Evolutionary conservation across 2,888 invertebrate genomes (phyloP), one percentile per base, ranked within the genome.

Genomic region (Agonopterix arenella): DNA sequence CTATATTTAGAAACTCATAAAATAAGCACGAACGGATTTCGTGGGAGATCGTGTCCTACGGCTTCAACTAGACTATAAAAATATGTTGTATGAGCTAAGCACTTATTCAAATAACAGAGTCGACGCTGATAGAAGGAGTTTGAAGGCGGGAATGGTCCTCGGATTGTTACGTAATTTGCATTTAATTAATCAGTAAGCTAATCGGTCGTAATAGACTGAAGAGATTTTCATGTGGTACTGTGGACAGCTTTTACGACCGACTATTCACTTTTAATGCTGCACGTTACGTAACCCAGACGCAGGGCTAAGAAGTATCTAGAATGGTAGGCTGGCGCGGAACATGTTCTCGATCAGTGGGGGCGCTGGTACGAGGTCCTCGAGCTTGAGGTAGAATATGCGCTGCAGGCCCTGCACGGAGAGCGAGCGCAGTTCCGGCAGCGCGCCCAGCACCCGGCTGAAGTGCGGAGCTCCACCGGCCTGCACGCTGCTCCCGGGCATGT

Each of bases 321-420:
- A 98, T 63, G 98, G 98, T 77, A 98, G 92, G 88, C 96, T 97
- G 75, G 97, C 95, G 69, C 96, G 95, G 83, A 97, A 98, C 95
- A 98, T 96, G 80, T 96, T 97, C 84, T 98, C 98, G 74, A 98
- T 97, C 64, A 97, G 92, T 9, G 96, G 95, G 47, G 98, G 97
- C 52, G 97, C 96, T 18, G 97, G 96, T 55, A 97, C 96, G 68
- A 97, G 90, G 80, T 97, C 97, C 83, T 97, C 97, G 49, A 97
- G 90, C 81, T 97, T 98, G 65, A 97, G 90, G 86, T 97, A 97
- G 90, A 97, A 97, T 85, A 98, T 97, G 76, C 97, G 92, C 84
- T 98, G 97, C 55, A 97, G 92, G 52, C 98, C 98, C 80, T 98
- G 97, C 50, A 97, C 96, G 65, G 97, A 97, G 52, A 98, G 91